Percentiles rank a stretch among this genome's conserved stretches.
These are phyloP conservation scores for Drosophila hamatofila DNA, from an alignment of 2,888 invertebrate species.

Conservation along the genomic window DNA sequence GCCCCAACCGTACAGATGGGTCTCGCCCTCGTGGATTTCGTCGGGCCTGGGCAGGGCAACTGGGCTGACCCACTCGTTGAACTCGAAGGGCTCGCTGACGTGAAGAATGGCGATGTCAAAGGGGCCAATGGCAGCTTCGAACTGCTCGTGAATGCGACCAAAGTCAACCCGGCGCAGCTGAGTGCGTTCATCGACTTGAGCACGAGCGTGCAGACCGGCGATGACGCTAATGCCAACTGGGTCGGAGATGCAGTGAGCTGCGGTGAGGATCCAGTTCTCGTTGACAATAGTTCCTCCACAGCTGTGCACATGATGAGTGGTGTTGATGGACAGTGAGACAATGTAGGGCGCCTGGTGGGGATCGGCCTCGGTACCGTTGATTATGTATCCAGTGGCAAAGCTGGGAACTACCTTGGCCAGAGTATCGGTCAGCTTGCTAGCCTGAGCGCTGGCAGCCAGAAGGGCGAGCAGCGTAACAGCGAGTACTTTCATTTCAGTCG, in stretches of 20 bases:
- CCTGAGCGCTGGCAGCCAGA: slow-evolving; percentile 70
- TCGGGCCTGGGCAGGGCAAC: slow-evolving; percentile 82
- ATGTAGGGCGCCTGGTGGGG: slow-evolving; percentile 85
- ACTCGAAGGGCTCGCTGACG: slow-evolving; percentile 70
- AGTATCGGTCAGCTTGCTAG: slow-evolving; percentile 53
- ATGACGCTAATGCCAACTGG: slow-evolving; percentile 81
- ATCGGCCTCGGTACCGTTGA: slow-evolving; percentile 83
- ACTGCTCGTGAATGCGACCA: slow-evolving; percentile 80
- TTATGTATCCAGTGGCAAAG: slow-evolving; percentile 78
- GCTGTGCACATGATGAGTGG: slow-evolving; percentile 76
- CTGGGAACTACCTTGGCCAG: slow-evolving; percentile 68
- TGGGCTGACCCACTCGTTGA: slow-evolving; percentile 80
- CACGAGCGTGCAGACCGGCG: slow-evolving; percentile 85
- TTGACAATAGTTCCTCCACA: slow-evolving; percentile 86
- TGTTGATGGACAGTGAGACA: slow-evolving; percentile 82
- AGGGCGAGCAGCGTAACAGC: slow-evolving; percentile 61
- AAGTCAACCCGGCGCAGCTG: slow-evolving; percentile 77
- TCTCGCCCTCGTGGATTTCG: slow-evolving; percentile 72
- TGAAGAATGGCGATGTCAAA: slow-evolving; percentile 87
- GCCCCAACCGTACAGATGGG: slow-evolving; percentile 86
- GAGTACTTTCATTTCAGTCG: slow-evolving; percentile 73
- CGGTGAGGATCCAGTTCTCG: slow-evolving; percentile 85
- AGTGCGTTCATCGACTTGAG: slow-evolving; percentile 58
- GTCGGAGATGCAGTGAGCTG: slow-evolving; percentile 81
- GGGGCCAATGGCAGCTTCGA: slow-evolving; percentile 83